Evolutionary conservation across 2,888 invertebrate genomes (phyloP), one percentile per base, ranked within the genome.

Genomic region (Cataglyphis cursor): DNA sequence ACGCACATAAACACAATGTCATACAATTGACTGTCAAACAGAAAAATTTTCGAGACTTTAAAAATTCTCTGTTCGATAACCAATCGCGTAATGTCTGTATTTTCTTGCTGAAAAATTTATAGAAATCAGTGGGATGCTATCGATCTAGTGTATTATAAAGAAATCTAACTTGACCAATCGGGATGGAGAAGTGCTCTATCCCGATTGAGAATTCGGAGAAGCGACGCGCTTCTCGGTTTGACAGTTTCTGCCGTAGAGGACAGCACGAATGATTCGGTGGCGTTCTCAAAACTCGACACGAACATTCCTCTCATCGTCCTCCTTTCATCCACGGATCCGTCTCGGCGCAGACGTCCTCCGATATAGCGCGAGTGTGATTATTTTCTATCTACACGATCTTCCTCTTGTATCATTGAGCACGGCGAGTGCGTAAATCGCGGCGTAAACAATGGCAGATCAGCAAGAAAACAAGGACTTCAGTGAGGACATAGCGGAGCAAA

Each of bases 401-500:
- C 70, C 70, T 51, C 12, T 35, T 6, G 44, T 76, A 59, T 59
- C 59, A 8, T 78, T 61, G 15, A 59, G n/a, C 41, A 21, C 78
- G 21, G 4, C 76, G 68, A 68, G 78, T 70, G 78, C 31, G 44
- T 24, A 31, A 78, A 83, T 88, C 73, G 64, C 81, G 83, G 65
- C 81, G 65, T 83, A 85, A 86, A 89, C 83, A 85, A 93, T 93
- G 93, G 91, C 91, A 80, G 92, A 93, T 85, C 85, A 84, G 73
- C 93, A 93, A 90, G 94, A 93, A 87, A 92, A 92, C 85, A 94
- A 93, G 91, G 93, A 93, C 85, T 94, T 93, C 91, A 94, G 92
- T 91, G 93, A 94, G 82, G 93, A 94, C 83, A 90, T 94, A 65
- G 95, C 95, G 62, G 97, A 97, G 92, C 96, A 96, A 95, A 95